These are phyloP conservation scores for Mionectes macconnelli DNA, from an alignment of 2,113 vertebrate species.

Conservation along the genomic window DNA sequence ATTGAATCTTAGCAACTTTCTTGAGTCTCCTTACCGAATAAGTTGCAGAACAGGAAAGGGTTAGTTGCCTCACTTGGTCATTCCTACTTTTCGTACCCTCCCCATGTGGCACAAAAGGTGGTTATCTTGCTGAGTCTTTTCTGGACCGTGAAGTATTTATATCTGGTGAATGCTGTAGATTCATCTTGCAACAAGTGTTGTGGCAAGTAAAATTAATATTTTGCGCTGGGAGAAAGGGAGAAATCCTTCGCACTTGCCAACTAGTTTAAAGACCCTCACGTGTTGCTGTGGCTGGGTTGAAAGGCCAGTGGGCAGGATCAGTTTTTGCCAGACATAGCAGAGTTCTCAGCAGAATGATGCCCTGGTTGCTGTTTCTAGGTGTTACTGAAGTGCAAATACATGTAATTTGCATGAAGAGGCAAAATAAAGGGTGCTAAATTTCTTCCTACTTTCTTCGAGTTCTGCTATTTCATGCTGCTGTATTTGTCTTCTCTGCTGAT, in stretches of 20 bases:
- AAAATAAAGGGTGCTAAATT: background rate
- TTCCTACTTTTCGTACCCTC: background rate
- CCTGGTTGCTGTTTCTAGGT: background rate
- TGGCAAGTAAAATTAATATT: background rate
- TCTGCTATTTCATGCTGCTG: background rate
- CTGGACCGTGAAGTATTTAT: background rate
- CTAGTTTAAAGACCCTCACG: background rate
- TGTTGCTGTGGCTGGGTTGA: background rate
- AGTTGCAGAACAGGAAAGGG: background rate
- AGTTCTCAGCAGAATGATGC: background rate
- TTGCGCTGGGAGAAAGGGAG: background rate
- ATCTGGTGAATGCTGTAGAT: background rate
- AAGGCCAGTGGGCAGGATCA: background rate
- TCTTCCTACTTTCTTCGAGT: constrained; percentile 11
- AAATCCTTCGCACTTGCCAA: background rate
- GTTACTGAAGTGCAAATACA: background rate
- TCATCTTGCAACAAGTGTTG: background rate
- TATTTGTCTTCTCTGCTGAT: background rate
- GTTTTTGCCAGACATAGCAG: background rate
- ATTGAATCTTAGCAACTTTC: background rate
- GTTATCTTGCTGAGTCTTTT: background rate
- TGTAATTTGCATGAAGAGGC: background rate
- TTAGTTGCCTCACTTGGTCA: background rate
- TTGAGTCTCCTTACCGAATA: background rate
- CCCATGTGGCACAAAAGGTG: fast-evolving